phyloP scores from a whole-genome alignment of 2,888 invertebrate genomes.

The Dioctria linearis region DNA sequence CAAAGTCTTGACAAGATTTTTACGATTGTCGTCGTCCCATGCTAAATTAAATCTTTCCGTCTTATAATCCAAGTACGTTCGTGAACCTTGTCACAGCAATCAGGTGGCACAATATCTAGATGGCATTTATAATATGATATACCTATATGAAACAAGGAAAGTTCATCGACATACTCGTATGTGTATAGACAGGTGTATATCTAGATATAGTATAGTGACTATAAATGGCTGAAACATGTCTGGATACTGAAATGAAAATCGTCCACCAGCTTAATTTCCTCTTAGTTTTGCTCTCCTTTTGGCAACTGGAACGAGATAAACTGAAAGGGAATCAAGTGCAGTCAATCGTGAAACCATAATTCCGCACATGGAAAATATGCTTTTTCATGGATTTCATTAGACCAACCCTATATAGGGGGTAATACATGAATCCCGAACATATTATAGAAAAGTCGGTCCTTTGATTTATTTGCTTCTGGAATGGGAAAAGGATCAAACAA shows the following conservation, averaged over 20 bases:
- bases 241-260: constrained; percentile 6
- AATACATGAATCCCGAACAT: neutral
- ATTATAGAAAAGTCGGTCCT: neutral
- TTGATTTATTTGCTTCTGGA: constrained; percentile 5
- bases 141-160: too few species aligned
- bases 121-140: constrained; percentile 8
- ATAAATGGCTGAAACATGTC: constrained; percentile 38
- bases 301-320: constrained; percentile 13
- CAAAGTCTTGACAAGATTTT: constrained; percentile 33
- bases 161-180: neutral
- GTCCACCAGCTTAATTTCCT: constrained; percentile 30
- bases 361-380: constrained; percentile 29
- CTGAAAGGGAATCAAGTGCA: constrained; percentile 37
- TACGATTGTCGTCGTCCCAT: constrained; percentile 25
- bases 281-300: constrained; percentile 43
- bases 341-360: constrained; percentile 33
- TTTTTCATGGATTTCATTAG: constrained; percentile 20
- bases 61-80: constrained; percentile 3
- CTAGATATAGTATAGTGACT: constrained; percentile 14
- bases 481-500: constrained; percentile 33
- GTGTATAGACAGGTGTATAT: constrained; percentile 5
- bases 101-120: constrained; percentile 32
- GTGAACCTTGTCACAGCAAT: neutral
- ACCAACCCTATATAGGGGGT: neutral
- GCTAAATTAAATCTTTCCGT: constrained; percentile 29